These are phyloP conservation scores for Drosophila tani DNA, from an alignment of 1,140 invertebrate genomes.

Conservation along the genomic window DNA sequence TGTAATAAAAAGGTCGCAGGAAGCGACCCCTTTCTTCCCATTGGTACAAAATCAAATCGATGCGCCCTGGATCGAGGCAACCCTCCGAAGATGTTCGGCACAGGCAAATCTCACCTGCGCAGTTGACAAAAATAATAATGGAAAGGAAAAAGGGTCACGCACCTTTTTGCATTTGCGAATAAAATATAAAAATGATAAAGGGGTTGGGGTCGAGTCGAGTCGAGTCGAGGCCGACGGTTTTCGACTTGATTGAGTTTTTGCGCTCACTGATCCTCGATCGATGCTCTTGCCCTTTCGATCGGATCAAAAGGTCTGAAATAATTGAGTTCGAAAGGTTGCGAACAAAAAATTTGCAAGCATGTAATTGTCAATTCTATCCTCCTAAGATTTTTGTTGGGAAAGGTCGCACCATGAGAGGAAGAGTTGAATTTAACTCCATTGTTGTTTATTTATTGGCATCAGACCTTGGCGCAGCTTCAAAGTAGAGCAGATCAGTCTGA, in stretches of 20 bases:
- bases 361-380: slow-evolving; percentile 76
- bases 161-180: slow-evolving; percentile 66
- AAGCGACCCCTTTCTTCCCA: slow-evolving; percentile 54
- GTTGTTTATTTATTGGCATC: slow-evolving; percentile 82
- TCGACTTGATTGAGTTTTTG: slow-evolving; percentile 81
- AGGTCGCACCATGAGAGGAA: slow-evolving; percentile 25
- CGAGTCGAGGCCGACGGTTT: slow-evolving; percentile 63
- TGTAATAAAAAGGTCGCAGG: slow-evolving; percentile 51
- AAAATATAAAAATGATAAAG: slow-evolving; percentile 16
- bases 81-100: slow-evolving; percentile 58
- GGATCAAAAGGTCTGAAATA: slow-evolving; percentile 81
- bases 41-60: slow-evolving; percentile 62
- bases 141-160: slow-evolving; percentile 65
- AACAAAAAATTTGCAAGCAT: slow-evolving; percentile 82
- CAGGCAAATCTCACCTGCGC: slow-evolving; percentile 76
- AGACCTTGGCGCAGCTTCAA: slow-evolving; percentile 30
- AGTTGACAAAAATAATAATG: slow-evolving; percentile 67
- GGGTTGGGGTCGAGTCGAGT: slow-evolving; percentile 49
- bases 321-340: slow-evolving; percentile 71
- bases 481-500: slow-evolving; percentile 55
- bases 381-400: slow-evolving; percentile 11
- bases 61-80: slow-evolving; percentile 29
- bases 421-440: slow-evolving; percentile 78
- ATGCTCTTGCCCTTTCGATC: slow-evolving; percentile 58
- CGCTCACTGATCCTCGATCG: slow-evolving; percentile 50